These are phyloP conservation scores for Sebastes hubbsi DNA, from an alignment of 2,797 vertebrate genomes.

Conservation along the genomic window DNA sequence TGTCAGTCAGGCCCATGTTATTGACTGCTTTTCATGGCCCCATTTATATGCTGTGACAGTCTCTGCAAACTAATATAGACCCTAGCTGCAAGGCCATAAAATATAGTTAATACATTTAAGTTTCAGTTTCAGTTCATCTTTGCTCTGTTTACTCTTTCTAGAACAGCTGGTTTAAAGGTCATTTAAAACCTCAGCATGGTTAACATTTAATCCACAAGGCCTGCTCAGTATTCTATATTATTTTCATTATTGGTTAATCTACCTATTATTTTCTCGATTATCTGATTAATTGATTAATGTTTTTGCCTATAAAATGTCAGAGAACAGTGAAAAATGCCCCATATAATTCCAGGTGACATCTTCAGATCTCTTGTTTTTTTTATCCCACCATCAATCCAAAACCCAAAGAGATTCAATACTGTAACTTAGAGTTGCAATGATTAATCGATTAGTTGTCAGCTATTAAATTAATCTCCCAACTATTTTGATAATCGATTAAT, in stretches of 20 bases:
- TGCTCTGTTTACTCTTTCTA: background rate
- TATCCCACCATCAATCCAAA: background rate
- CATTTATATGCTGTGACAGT: background rate
- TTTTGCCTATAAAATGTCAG: background rate
- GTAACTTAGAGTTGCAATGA: too few species aligned
- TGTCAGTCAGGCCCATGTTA: background rate
- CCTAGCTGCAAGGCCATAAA: background rate
- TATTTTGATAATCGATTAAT: too few species aligned
- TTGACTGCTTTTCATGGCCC: background rate
- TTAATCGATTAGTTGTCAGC: too few species aligned
- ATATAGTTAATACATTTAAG: background rate
- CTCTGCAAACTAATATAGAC: background rate
- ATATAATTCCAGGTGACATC: background rate
- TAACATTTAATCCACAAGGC: background rate
- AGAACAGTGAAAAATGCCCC: background rate
- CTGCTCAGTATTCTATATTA: too few species aligned
- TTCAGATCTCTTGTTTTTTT: background rate
- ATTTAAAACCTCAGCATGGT: slow-evolving; percentile 18
- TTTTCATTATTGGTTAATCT: background rate
- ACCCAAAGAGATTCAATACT: background rate
- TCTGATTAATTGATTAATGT: background rate
- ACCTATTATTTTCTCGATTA: background rate
- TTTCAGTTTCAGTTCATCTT: slow-evolving; percentile 60
- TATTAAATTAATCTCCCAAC: too few species aligned
- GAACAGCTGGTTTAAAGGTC: slow-evolving; percentile 8